A percentile compares a stretch with the other conserved stretches of the same genome.
phyloP scores from a whole-genome alignment of 1,140 invertebrate species.

The Calosoma granatense region DNA sequence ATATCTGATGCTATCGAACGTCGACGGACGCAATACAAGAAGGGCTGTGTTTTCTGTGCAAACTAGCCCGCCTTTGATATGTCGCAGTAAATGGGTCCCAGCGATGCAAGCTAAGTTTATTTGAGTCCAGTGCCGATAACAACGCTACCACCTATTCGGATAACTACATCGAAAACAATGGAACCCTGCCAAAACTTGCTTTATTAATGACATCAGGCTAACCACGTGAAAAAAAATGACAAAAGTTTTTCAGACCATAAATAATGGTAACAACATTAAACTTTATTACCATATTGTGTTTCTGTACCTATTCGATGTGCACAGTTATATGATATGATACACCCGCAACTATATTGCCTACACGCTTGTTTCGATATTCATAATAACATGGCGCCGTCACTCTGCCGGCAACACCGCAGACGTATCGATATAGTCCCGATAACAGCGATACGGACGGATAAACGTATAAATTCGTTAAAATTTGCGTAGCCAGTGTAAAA shows the following conservation, averaged over 20 bases:
- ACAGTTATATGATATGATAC: not conserved
- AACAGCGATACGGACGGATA: too few relatives aligned
- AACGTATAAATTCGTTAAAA: too few relatives aligned
- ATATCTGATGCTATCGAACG: not conserved
- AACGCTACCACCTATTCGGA: conserved; percentile 7
- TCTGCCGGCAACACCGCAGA: too few relatives aligned
- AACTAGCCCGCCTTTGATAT: conserved; percentile 1
- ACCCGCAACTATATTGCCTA: too few relatives aligned
- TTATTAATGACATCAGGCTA: not conserved
- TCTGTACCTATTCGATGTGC: not conserved
- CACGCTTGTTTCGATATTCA: too few relatives aligned
- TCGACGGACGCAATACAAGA: not conserved
- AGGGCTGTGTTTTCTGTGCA: not conserved
- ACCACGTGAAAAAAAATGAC: conserved; percentile 3
- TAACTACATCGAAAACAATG: conserved; percentile 3
- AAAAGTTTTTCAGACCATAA: not conserved
- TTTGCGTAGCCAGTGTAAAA: too few relatives aligned
- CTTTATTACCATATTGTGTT: conserved; percentile 7
- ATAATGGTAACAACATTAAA: conserved; percentile 1
- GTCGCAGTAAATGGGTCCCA: conserved; percentile 4
- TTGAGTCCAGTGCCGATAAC: conserved; percentile 1
- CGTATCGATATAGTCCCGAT: too few relatives aligned
- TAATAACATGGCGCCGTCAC: too few relatives aligned
- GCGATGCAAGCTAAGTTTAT: not conserved
- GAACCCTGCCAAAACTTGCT: conserved; percentile 4